Percentiles rank a stretch among this genome's conserved stretches.
Conservation (phyloP, 2,888 invertebrate species). For the Bimastos eiseni region DNA sequence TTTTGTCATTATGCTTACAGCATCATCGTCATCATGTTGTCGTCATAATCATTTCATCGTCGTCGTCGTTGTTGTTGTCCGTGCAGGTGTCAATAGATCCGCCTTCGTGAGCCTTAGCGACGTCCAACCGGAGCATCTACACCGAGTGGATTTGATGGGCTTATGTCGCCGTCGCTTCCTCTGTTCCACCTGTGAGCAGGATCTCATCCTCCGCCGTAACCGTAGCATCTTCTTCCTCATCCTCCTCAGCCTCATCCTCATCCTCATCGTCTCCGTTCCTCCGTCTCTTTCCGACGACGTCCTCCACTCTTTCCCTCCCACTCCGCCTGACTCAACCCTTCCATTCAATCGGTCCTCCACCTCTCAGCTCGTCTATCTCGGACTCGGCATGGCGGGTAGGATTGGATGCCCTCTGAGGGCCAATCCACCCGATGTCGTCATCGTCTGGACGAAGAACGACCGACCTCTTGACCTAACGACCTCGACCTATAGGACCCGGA, state of each 20-base stretch:
- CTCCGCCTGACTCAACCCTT: not conserved
- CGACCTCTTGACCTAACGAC: conserved; percentile 19
- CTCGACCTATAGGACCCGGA: not conserved
- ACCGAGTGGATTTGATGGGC: conserved; percentile 4
- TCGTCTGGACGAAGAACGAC: conserved; percentile 22
- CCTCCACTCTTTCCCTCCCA: not conserved
- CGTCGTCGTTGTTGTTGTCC: not conserved
- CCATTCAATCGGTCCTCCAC: not conserved
- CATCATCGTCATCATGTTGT: not conserved
- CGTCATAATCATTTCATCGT: not conserved
- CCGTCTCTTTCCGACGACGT: not conserved
- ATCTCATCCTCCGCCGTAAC: not conserved
- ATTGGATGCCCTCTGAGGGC: conserved; percentile 1
- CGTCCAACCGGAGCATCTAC: not conserved
- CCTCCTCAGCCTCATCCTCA: not conserved
- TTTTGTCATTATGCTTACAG: too few relatives aligned
- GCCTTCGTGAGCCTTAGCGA: not conserved
- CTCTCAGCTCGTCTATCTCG: not conserved
- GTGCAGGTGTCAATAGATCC: not conserved
- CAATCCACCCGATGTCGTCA: conserved; percentile 15
- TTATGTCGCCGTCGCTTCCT: not conserved
- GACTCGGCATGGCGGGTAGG: not conserved
- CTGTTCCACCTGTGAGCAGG: not conserved
- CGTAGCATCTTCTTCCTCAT: not conserved
- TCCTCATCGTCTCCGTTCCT: not conserved